Evolutionary conservation across 2,888 invertebrate species (phyloP), one percentile per base, ranked within the genome.

Genomic region (Oxycera nigricornis): DNA sequence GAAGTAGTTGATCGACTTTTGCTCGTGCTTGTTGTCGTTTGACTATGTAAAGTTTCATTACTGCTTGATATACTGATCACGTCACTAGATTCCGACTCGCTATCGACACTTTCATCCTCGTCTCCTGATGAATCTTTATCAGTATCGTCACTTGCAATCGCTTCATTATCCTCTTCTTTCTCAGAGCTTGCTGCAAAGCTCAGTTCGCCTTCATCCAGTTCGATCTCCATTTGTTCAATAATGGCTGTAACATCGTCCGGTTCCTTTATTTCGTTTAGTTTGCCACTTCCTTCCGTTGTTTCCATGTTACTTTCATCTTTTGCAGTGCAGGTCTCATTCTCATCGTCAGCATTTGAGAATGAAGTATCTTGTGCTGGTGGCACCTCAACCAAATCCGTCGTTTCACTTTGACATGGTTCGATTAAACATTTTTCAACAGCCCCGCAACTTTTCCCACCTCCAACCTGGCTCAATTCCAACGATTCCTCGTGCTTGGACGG

Each of bases 21-120:
- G 7, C 31, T 73, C 7, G 41, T 14, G 31, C 28, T 46, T 3
- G 57, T 28, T 6, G 46, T 24, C 28, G 30, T 1, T 1, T 4
- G 31, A 7, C 2, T 30, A n/a, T n/a, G n/a, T n/a, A n/a, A n/a
- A 7, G 70, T 31, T n/a, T 52, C 46, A 9, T 62, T 26, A 9
- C 62, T 31, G 50, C 59, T 72, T 1, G 59, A 59, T 20, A 72
- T 72, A 30, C 59, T 59, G 3, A 72, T 73, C 0, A 61, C 39
- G 11, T 41, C 61, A 28, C 20, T 57, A 9, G 31, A 41, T 1
- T 61, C 28, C 30, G 31, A 50, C 50, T 50, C 62, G 11, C 20
- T n/a, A 20, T 31, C 46, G 31, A 46, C 39, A 9, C 41, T 41
- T n/a, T 22, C 59, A 3, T 55, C 9, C n/a, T 35, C 26, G 3